These are phyloP conservation scores for Cassiopea andromeda DNA, from an alignment of 30 jellyfish, hydroid and myxozoan genomes.

Conservation along the genomic window DNA sequence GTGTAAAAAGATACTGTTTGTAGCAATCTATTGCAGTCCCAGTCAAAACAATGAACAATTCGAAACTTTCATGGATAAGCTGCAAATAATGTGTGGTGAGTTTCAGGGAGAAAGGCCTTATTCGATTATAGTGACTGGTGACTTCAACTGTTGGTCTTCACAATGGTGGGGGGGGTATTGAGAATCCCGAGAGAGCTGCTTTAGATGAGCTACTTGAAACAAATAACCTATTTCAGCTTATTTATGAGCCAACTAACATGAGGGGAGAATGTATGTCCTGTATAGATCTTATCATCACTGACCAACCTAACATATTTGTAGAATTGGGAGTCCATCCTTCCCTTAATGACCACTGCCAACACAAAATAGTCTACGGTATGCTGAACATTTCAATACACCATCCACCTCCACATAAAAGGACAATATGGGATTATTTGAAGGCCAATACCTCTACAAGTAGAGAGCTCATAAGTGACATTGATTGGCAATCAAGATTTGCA, in stretches of 20 bases:
- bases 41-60: constrained; percentile 31
- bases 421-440: constrained; percentile 35
- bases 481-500: constrained; percentile 28
- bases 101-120: background rate
- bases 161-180: constrained; percentile 65
- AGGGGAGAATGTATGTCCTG: constrained; percentile 55
- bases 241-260: constrained; percentile 60
- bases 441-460: constrained; percentile 18
- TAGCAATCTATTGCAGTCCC: constrained; percentile 39
- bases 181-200: constrained; percentile 59
- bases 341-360: constrained; percentile 53
- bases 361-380: constrained; percentile 35
- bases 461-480: constrained; percentile 12
- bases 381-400: constrained; percentile 16
- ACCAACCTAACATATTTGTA: constrained; percentile 65
- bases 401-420: constrained; percentile 45
- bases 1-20: constrained; percentile 6
- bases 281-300: constrained; percentile 60
- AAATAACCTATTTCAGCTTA: constrained; percentile 30
- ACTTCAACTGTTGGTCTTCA: constrained; percentile 43
- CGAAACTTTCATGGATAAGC: constrained; percentile 14
- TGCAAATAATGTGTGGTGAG: background rate
- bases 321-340: constrained; percentile 70
- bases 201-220: constrained; percentile 66
- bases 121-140: constrained; percentile 35